Evolutionary conservation across 2,113 vertebrate genomes (phyloP).

Genomic region (Microcebus lehilahytsara): DNA sequence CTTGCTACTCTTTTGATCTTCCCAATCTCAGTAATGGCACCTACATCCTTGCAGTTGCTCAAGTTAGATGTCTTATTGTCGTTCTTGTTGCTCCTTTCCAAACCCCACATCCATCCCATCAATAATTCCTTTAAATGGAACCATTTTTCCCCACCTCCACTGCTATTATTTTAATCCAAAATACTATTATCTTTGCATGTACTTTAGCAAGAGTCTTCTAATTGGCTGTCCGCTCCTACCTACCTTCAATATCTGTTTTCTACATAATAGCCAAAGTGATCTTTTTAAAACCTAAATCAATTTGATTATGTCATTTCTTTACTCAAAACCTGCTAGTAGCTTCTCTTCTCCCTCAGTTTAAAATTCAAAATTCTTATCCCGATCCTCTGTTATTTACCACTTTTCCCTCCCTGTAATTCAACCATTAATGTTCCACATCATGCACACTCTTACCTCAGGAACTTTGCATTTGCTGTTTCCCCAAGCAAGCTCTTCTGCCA

Average conservation of each 20-base stretch:
- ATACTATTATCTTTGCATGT: not conserved
- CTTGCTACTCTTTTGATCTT: not conserved
- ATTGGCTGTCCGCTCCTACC: not conserved
- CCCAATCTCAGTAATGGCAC: not conserved
- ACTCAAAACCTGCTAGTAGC: not conserved
- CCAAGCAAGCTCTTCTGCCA: not conserved
- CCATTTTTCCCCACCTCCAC: not conserved
- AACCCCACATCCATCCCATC: not conserved
- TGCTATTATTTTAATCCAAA: not conserved
- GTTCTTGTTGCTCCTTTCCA: not conserved
- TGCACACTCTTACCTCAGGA: not conserved
- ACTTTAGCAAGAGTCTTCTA: not conserved
- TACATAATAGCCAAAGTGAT: not conserved
- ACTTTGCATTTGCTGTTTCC: not conserved
- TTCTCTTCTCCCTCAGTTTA: constrained; percentile 29
- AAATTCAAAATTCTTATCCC: constrained; percentile 18
- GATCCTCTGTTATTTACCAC: not conserved
- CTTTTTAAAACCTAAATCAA: not conserved
- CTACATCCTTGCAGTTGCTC: not conserved
- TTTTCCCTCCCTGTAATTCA: not conserved
- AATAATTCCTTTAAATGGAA: constrained; percentile 30
- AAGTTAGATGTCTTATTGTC: not conserved
- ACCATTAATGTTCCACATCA: not conserved
- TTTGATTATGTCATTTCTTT: not conserved
- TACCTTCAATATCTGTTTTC: not conserved